These are phyloP conservation scores for Altica lythri DNA, from an alignment of 2,888 invertebrate genomes.

Conservation along the genomic window DNA sequence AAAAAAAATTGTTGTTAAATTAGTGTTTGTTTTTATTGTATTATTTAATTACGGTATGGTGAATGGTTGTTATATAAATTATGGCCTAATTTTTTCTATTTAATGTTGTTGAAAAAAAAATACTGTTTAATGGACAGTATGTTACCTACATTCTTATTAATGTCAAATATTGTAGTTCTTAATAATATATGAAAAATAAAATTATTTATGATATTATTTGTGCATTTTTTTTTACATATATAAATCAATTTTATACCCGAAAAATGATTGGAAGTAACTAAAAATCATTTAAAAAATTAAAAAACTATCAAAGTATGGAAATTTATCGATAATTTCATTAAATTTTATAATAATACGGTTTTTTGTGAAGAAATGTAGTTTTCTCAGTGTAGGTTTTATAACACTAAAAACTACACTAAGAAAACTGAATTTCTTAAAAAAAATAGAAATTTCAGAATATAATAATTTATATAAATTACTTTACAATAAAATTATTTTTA, in stretches of 20 bases:
- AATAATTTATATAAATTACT: conserved; percentile 19
- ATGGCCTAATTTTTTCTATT: conserved; percentile 50
- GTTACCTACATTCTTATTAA: conserved; percentile 49
- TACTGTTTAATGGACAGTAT: conserved; percentile 50
- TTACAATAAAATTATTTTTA: conserved; percentile 12
- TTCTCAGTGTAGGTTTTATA: no score
- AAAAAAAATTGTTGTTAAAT: no score
- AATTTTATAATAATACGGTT: no score
- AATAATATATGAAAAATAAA: conserved; percentile 52
- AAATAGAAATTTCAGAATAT: no score
- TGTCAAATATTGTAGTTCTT: conserved; percentile 52
- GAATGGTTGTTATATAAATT: conserved; percentile 45
- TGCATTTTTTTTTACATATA: no score
- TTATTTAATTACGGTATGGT: conserved; percentile 31
- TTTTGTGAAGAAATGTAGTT: no score
- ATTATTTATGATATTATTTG: conserved; percentile 33
- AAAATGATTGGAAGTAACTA: no score
- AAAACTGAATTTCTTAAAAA: no score
- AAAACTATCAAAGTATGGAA: background rate
- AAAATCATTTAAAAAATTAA: background rate
- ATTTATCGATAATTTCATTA: no score
- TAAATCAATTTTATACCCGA: no score
- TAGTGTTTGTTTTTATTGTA: no score
- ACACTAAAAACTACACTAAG: no score
- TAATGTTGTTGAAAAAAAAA: conserved; percentile 53